Conservation (phyloP, 1,140 invertebrate genomes). For the Kradibia gibbosae region DNA sequence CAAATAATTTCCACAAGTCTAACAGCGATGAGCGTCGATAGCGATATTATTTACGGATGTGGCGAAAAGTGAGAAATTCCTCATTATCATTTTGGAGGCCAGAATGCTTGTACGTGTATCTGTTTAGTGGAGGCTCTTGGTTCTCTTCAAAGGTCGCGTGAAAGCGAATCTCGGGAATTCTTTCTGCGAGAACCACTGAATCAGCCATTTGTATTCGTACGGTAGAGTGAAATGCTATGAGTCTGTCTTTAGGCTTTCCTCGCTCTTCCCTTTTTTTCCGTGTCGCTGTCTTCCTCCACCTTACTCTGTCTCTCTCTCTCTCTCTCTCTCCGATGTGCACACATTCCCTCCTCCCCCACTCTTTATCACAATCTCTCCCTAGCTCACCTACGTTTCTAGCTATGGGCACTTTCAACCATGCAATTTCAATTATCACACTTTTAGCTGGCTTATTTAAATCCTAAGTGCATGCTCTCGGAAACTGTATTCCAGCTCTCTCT, state of each 20-base stretch:
- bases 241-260: slow-evolving; percentile 27
- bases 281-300: not conserved
- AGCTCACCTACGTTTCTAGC: not conserved
- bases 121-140: not conserved
- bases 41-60: not conserved
- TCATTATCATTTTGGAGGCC: not conserved
- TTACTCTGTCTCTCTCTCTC: not conserved
- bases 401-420: slow-evolving; percentile 51
- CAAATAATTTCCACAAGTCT: too few species aligned
- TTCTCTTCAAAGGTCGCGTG: not conserved
- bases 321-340: not conserved
- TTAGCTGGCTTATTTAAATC: slow-evolving; percentile 67
- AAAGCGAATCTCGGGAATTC: slow-evolving; percentile 1
- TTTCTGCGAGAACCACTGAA: slow-evolving; percentile 4
- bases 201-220: slow-evolving; percentile 20
- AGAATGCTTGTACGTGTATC: not conserved
- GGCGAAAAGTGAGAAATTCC: not conserved
- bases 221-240: slow-evolving; percentile 4
- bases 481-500: not conserved
- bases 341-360: not conserved
- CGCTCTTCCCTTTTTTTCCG: not conserved
- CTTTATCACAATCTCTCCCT: not conserved
- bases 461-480: slow-evolving; percentile 62
- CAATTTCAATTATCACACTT: slow-evolving; percentile 66
- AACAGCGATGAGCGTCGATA: too few species aligned